Conservation (phyloP, 2,797 vertebrate species). For the Pseudochaenichthys georgianus region DNA sequence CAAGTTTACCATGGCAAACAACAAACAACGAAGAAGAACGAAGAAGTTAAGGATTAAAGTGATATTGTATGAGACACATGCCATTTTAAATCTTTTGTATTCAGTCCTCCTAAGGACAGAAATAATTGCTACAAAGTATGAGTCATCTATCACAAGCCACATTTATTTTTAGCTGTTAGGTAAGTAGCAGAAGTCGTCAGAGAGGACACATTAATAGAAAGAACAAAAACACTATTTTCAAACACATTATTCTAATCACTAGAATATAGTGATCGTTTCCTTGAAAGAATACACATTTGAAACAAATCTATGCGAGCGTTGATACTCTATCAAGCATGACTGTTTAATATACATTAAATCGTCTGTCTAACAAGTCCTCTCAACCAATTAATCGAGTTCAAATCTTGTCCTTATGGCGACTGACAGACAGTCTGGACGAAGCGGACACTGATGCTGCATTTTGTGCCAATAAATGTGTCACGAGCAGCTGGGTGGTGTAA, state of each 20-base stretch:
- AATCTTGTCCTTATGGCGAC: conserved; percentile 65
- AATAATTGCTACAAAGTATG: conserved; percentile 15
- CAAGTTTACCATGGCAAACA: conserved; percentile 2
- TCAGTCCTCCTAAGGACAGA: not conserved
- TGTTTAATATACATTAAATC: conserved; percentile 55
- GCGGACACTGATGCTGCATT: conserved; percentile 63
- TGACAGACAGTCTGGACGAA: conserved; percentile 78
- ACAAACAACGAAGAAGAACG: not conserved
- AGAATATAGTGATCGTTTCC: not conserved
- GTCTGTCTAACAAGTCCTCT: conserved; percentile 60
- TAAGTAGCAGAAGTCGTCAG: conserved; percentile 2
- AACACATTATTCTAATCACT: too few species aligned
- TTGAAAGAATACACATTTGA: not conserved
- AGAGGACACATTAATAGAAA: not conserved
- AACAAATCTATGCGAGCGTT: conserved; percentile 23
- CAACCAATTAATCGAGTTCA: conserved; percentile 63
- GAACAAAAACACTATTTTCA: too few species aligned
- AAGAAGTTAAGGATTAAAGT: conserved; percentile 6
- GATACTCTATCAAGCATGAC: conserved; percentile 5
- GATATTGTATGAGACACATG: not conserved
- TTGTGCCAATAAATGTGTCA: conserved; percentile 89
- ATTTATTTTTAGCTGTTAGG: conserved; percentile 10
- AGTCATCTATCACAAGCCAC: conserved; percentile 3
- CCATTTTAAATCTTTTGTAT: not conserved
- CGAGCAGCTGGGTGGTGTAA: conserved; percentile 87